Evolutionary conservation across 2,888 invertebrate species (phyloP).

Genomic region (Plagodis dolabraria): DNA sequence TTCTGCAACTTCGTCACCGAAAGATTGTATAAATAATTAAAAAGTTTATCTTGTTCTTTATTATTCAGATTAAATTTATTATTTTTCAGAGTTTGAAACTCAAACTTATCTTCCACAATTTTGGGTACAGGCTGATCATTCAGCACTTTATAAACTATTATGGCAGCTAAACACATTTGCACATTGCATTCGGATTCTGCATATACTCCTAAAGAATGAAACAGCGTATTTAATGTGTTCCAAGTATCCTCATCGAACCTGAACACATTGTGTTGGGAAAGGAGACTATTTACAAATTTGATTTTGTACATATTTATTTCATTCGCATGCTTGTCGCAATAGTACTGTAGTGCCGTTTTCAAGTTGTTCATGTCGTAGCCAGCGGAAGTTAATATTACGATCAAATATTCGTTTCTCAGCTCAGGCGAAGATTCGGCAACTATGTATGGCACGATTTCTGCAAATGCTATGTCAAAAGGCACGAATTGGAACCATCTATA

Average conservation of each 20-base stretch:
- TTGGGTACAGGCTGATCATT: slow-evolving; percentile 44
- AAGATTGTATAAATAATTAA: slow-evolving; percentile 51
- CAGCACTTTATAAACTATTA: slow-evolving; percentile 15
- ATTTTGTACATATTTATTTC: slow-evolving; percentile 16
- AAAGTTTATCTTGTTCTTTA: slow-evolving; percentile 52
- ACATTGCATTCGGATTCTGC: slow-evolving; percentile 17
- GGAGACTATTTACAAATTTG: slow-evolving; percentile 10
- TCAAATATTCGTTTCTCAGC: slow-evolving; percentile 8
- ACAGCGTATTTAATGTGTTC: slow-evolving; percentile 13
- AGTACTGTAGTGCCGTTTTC: slow-evolving; percentile 16
- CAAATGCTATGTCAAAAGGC: slow-evolving; percentile 57
- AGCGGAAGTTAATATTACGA: slow-evolving; percentile 12
- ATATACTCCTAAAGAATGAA: slow-evolving; percentile 24
- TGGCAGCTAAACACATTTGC: slow-evolving; percentile 10
- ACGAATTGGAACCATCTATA: slow-evolving; percentile 60
- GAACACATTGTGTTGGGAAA: slow-evolving; percentile 5
- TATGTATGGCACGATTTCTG: slow-evolving; percentile 48
- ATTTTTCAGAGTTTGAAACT: slow-evolving; percentile 44
- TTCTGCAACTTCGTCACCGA: slow-evolving; percentile 39
- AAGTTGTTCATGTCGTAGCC: slow-evolving; percentile 3
- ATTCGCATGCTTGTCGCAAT: slow-evolving; percentile 19
- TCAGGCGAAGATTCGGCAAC: slow-evolving; percentile 6
- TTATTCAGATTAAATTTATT: slow-evolving; percentile 44
- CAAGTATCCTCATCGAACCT: slow-evolving; percentile 17
- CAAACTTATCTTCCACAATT: slow-evolving; percentile 53